phyloP scores from a whole-genome alignment of 2,797 vertebrate species.

The Gephyroberyx darwinii region DNA sequence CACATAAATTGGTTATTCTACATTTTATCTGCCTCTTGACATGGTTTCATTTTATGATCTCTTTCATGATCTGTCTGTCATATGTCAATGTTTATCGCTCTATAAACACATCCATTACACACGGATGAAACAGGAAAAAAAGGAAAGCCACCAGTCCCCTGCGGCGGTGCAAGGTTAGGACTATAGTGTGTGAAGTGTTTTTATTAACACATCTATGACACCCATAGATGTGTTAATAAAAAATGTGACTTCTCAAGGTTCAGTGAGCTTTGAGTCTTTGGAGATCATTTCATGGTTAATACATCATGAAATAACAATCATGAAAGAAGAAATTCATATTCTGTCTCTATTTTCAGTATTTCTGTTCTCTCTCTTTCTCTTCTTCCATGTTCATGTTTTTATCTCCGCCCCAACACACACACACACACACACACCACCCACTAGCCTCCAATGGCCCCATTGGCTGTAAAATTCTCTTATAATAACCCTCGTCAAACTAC shows the following conservation, averaged over 20 bases:
- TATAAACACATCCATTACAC: conserved; percentile 53
- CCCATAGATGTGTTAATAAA: conserved; percentile 29
- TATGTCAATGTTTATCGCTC: conserved; percentile 66
- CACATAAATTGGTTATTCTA: conserved; percentile 67
- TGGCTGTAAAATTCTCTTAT: conserved; percentile 9
- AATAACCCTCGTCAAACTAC: conserved; percentile 25
- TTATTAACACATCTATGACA: too few species aligned
- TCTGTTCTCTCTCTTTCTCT: too few species aligned
- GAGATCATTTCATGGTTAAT: neutral
- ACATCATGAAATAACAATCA: too few species aligned
- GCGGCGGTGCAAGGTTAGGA: conserved; percentile 37
- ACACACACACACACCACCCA: neutral
- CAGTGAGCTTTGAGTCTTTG: conserved; percentile 20
- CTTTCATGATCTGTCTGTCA: conserved; percentile 73
- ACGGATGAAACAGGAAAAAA: conserved; percentile 37
- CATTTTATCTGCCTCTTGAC: conserved; percentile 69
- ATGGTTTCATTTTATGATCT: conserved; percentile 68
- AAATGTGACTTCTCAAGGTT: conserved; percentile 8
- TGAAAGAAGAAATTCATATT: too few species aligned
- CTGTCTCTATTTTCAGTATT: too few species aligned
- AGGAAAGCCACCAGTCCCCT: neutral
- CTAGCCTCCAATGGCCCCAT: neutral
- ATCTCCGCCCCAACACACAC: neutral
- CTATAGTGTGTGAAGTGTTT: conserved; percentile 8
- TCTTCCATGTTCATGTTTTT: neutral